A percentile compares a stretch with the other conserved stretches of the same genome.
phyloP scores from a whole-genome alignment of 2,888 invertebrate genomes.

The Isoperla grammatica region DNA sequence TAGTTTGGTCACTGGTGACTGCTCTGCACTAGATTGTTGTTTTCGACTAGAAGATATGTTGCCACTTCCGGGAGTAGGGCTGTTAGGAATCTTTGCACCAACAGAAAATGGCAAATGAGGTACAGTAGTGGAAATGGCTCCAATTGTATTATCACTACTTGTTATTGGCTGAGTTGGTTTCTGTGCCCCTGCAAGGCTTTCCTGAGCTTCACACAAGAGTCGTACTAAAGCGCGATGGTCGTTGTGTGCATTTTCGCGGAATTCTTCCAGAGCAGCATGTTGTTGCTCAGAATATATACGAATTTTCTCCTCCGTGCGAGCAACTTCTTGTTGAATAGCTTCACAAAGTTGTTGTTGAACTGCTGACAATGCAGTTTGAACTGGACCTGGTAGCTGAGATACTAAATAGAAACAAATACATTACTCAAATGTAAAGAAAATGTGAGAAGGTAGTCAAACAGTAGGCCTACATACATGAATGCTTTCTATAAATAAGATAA shows the following conservation, averaged over 20 bases:
- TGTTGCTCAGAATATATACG: conserved; percentile 68
- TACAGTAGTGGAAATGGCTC: background rate
- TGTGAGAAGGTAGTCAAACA: too few species aligned
- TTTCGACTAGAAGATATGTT: conserved; percentile 5
- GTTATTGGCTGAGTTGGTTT: conserved; percentile 7
- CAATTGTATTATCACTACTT: background rate
- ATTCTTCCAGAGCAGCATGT: conserved; percentile 66
- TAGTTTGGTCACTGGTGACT: background rate
- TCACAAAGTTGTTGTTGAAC: conserved; percentile 63
- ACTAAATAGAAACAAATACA: conserved; percentile 36
- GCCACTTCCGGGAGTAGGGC: background rate
- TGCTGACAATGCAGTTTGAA: conserved; percentile 52
- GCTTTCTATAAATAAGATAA: too few species aligned
- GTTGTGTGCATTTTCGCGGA: conserved; percentile 63
- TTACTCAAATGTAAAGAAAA: too few species aligned
- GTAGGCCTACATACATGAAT: too few species aligned
- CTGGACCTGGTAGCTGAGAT: conserved; percentile 46
- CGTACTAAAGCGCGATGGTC: conserved; percentile 58
- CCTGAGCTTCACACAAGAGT: conserved; percentile 36
- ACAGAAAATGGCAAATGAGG: conserved; percentile 3
- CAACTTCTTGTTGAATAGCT: conserved; percentile 62
- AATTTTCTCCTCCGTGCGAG: conserved; percentile 67
- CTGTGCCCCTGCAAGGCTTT: conserved; percentile 27
- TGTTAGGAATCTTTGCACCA: background rate
- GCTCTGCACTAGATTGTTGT: background rate